Conservation (phyloP, 2,113 vertebrate species). For the Bufo gargarizans region DNA sequence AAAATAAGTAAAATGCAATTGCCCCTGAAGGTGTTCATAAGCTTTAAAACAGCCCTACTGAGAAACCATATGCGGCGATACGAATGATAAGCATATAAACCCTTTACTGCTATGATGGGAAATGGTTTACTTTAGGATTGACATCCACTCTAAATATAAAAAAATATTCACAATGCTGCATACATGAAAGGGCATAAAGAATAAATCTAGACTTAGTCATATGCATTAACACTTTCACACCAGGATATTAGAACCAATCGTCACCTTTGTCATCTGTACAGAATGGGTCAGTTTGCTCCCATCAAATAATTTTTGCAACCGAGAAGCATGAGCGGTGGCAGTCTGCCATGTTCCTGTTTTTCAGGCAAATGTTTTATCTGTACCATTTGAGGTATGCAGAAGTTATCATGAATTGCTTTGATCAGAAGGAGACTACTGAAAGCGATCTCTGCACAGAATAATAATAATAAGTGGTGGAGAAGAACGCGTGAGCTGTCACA, state of each 20-base stretch:
- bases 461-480: too few species aligned
- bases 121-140: not conserved
- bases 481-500: not conserved
- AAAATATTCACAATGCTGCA: too few species aligned
- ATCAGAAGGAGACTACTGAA: slow-evolving; percentile 3
- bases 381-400: not conserved
- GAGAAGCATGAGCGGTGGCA: not conserved
- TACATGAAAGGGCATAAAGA: too few species aligned
- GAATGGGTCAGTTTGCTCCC: not conserved
- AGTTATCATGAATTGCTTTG: not conserved
- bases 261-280: not conserved
- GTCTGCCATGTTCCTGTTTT: not conserved
- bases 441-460: not conserved
- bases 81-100: too few species aligned
- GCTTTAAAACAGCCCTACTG: too few species aligned
- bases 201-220: too few species aligned
- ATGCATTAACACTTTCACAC: too few species aligned
- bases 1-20: too few species aligned
- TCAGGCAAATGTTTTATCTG: not conserved
- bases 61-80: too few species aligned
- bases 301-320: not conserved
- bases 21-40: too few species aligned
- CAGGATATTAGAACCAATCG: not conserved
- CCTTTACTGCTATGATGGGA: not conserved
- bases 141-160: too few species aligned